Base-by-base conservation (phyloP, 2,113 vertebrate species). In the Alexandromys fortis region DNA sequence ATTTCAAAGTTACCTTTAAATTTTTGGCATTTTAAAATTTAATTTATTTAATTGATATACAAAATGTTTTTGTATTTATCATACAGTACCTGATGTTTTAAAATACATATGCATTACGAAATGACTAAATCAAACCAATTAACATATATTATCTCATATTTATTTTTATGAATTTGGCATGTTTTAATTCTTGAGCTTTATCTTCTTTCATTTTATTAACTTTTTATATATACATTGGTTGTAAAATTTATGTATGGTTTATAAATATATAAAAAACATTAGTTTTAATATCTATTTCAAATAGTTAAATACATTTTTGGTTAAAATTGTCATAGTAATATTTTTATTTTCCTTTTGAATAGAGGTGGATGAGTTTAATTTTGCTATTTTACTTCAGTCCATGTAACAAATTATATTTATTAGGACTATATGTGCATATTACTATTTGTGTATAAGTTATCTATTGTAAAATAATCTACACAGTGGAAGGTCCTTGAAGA, bases 261-360 rank as follows among this genome's bases (percentile, higher is more conserved):
- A 65, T 73, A 81, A 81, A 81, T n/a, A 65, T 63, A 3, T 49
- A 61, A 49, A 94, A 94, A 65, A 17, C 16, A 33, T 49, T 63
- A 52, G 7, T 73, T 75, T 94, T 35, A 73, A 26, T 79, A 26
- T 86, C 14, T 88, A 17, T 42, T 95, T 11, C 35, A 67, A 75
- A 65, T 55, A 92, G 58, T 89, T 73, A 78, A 67, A 63, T 10
- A 92, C 30, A 73, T 63, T 86, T 92, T 89, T 90, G 68, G 35
- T 77, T 10, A 87, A 82, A 90, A 82, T 92, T 73, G 42, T 73
- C 28, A 82, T 68, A 81, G 45, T 52, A 73, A 52, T 55, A 47
- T 90, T 92, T 83, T 86, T 78, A 24, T 76, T 88, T 70, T 61
- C 1, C 7, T 2, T 89, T 78, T 81, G 7, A 11, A 78, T 49